Base-by-base conservation (phyloP, 2,888 invertebrate genomes). In the Phlogophora meticulosa region DNA sequence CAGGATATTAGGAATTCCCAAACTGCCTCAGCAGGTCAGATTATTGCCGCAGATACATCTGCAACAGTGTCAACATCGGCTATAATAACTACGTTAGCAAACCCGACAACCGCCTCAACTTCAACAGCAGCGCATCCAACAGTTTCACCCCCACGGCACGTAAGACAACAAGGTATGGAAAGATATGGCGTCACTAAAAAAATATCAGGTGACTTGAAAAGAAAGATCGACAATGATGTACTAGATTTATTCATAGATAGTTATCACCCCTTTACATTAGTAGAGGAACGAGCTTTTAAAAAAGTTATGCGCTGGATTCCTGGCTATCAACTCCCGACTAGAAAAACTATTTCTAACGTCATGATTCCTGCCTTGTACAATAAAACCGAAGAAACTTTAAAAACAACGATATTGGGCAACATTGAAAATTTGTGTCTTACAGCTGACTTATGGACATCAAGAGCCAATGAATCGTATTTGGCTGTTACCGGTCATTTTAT, bases 301-400 rank as follows among this genome's bases (percentile, higher is more conserved):
- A 36, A 36, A 36, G 2, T 7, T 36, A 36, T 36, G 7, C 46
- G 46, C 13, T 46, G 46, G 22, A 46, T 46, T 46, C 46, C 46
- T 46, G 46, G 46, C 15, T 46, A 46, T 13, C 24, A 46, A 46
- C 46, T 46, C 46, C 24, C 46, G 24, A 46, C 46, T 46, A 22
- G 46, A 10, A 36, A 36, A 4, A 36, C 36, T 36, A 36, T 36
- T 36, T 36, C 36, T 5, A 36, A 36, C 10, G 36, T 36, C 9
- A 48, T 48, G 48, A 48, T 48, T 48, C 48, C 48, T 48, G 48
- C 48, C n/a, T 32, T 48, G 48, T 48, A 48, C 48, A 4, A n/a
- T 48, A 48, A 48, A 48, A 48, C 48, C n/a, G 4, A 48, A n/a
- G 48, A 48, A 48, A n/a, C 48, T 48, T 48, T 48, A 48, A 48